Evolutionary conservation across 2,797 vertebrate genomes (phyloP), one percentile per base, ranked within the genome.

Genomic region (Podargus strigoides): DNA sequence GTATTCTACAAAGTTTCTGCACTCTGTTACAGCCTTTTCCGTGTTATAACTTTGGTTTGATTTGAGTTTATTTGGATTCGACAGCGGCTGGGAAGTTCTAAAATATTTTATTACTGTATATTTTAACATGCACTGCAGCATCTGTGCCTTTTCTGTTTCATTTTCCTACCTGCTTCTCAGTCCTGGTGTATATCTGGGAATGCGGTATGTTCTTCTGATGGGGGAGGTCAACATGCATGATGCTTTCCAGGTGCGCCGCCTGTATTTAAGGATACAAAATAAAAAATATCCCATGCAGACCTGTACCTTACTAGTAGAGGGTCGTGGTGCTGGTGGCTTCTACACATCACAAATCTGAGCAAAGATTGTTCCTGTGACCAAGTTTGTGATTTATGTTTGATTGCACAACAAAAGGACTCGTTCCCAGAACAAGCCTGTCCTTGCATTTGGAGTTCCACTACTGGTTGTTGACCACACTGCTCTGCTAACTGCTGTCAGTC

Each of bases 101-200:
- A 59, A 73, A 76, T 82, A 28, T 26, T 82, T 58, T 16, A 16
- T 41, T 75, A 17, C 36, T 60, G 17, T 46, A 3, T 63, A 22
- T 67, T 64, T 59, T 77, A 66, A 52, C 7, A 36, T 28, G 16
- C 78, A 72, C 46, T 78, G 23, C 74, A 64, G 37, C 58, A 68
- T 78, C 58, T 74, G 13, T 91, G 19, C 8, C 39, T 78, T 52
- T 93, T 27, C 42, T n/a, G 7, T 70, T 81, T 70, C 50, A 14
- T 84, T 92, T 85, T 82, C 50, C 62, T 82, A 58, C 63, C 34
- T 83, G 22, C 15, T 69, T 92, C 47, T 87, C 27, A 22, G 24
- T 75, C 55, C 44, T 27, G 39, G 39, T 52, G 13, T 72, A 1
- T 64, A 44, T 78, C 49, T 36, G 36, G 23, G 27, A 80, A 62